These are phyloP conservation scores for Caenorhabditis sp. DNA, from an alignment of 2,888 invertebrate species.

Conservation along the genomic window DNA sequence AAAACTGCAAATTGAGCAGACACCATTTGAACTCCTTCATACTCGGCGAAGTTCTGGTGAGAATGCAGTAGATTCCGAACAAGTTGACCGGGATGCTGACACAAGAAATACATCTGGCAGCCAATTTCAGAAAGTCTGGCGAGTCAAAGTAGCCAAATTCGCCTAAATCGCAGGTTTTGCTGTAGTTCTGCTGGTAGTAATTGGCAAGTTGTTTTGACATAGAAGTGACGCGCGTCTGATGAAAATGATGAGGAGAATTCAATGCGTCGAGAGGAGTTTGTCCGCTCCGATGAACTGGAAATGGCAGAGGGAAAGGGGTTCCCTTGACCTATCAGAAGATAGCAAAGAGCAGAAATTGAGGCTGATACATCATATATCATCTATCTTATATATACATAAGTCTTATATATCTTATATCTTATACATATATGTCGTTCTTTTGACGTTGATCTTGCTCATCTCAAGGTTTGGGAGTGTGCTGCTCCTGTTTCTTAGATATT, in stretches of 20 bases:
- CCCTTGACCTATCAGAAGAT: background rate
- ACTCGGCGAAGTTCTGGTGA: background rate
- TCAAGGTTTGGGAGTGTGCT: no score
- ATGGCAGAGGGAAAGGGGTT: background rate
- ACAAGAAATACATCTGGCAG: slow-evolving; percentile 1
- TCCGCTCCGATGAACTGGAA: slow-evolving; percentile 10
- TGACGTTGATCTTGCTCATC: no score
- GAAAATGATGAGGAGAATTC: background rate
- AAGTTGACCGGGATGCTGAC: slow-evolving; percentile 14
- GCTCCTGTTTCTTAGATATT: no score
- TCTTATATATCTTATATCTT: no score
- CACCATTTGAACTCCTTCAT: slow-evolving; percentile 20
- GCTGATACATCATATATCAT: background rate
- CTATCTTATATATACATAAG: no score
- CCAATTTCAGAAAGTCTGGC: slow-evolving; percentile 8
- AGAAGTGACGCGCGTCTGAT: no score
- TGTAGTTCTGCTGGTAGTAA: slow-evolving; percentile 12
- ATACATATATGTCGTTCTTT: no score
- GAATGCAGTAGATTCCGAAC: slow-evolving; percentile 23
- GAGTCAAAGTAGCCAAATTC: background rate
- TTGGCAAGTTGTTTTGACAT: no score
- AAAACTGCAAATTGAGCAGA: slow-evolving; percentile 13
- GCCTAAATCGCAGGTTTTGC: background rate
- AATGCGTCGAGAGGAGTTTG: background rate
- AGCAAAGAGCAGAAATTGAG: no score